Evolutionary conservation across 2,888 invertebrate genomes (phyloP).

Genomic region (Drosophila glabriapex): DNA sequence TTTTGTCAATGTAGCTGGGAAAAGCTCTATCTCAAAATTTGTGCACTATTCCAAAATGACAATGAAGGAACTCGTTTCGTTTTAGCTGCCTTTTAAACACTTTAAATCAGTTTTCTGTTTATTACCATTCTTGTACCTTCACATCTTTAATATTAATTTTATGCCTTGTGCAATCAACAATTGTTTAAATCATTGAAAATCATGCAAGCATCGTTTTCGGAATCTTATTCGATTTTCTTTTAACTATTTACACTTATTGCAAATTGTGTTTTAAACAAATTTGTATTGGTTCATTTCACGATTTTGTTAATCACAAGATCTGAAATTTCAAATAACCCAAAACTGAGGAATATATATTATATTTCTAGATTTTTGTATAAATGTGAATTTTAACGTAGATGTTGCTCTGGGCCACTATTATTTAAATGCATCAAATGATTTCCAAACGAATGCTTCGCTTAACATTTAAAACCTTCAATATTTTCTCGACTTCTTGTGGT

Average conservation of each 20-base stretch:
- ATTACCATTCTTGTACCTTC: background rate
- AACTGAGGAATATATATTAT: background rate
- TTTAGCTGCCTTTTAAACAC: conserved; percentile 43
- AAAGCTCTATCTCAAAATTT: conserved; percentile 17
- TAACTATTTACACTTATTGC: conserved; percentile 1
- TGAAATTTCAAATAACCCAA: background rate
- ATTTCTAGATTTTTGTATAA: background rate
- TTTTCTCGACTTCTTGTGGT: background rate
- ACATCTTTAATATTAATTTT: background rate
- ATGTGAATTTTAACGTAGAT: background rate
- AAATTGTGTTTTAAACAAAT: conserved; percentile 3
- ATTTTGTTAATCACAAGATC: background rate
- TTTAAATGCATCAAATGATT: conserved; percentile 14
- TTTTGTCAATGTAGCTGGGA: conserved; percentile 16
- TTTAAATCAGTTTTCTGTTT: conserved; percentile 3
- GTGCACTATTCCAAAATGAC: conserved; percentile 27
- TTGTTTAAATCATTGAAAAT: conserved; percentile 1
- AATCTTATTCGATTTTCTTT: background rate
- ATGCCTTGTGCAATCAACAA: background rate
- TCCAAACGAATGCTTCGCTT: background rate
- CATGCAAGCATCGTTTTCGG: background rate
- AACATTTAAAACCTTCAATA: background rate
- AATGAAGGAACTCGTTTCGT: conserved; percentile 57
- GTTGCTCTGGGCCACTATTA: background rate
- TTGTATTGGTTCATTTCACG: background rate